Base-by-base conservation (phyloP, 2,113 vertebrate genomes). In the Apteryx owenii region DNA sequence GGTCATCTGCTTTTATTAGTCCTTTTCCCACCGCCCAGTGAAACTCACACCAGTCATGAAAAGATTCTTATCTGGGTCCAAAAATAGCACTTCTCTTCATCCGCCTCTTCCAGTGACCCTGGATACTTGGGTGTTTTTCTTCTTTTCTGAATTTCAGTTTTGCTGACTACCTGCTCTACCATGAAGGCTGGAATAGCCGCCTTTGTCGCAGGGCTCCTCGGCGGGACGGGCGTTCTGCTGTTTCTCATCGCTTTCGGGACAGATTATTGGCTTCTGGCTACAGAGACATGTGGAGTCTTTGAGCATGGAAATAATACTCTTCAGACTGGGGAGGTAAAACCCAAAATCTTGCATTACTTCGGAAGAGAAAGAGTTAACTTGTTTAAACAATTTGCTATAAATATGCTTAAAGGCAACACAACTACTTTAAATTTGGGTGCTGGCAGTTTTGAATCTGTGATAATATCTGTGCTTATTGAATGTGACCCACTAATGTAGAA, bases 181-280 rank as follows among this genome's bases (percentile, higher is more conserved):
- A 99, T 99, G 99, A 99, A 98, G 98, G 98, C 97, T 42, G 98
- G 98, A 86, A 96, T 97, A 3, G 98, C 97, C 0, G 95, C 99
- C 58, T 97, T 99, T 51, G 56, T 97, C 2, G 99, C 98, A 22
- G 99, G 98, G 46, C 84, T 99, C 89, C 95, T 99, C 16, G 98
- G 98, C 33, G 81, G 95, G 31, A 25, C 97, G 1, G 98, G 98
- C 16, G 94, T 99, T 28, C 65, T 99, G 66, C 98, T 99, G 77
- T 99, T 99, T 56, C 97, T 99, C 31, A 1, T 98, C 20, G 98
- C 99, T 26, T 99, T 99, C 2, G 98, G 98, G 40, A 99, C 98
- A 2, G 99, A 99, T 90, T 99, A 99, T 92, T 99, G 99, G 99
- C 98, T 99, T 4, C 97, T 99, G 40, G 98, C 98, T 42, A 98